A percentile compares a stretch with the other conserved stretches of the same genome.
phyloP scores from a whole-genome alignment of 2,113 vertebrate species.

The Eudorcas thomsonii region DNA sequence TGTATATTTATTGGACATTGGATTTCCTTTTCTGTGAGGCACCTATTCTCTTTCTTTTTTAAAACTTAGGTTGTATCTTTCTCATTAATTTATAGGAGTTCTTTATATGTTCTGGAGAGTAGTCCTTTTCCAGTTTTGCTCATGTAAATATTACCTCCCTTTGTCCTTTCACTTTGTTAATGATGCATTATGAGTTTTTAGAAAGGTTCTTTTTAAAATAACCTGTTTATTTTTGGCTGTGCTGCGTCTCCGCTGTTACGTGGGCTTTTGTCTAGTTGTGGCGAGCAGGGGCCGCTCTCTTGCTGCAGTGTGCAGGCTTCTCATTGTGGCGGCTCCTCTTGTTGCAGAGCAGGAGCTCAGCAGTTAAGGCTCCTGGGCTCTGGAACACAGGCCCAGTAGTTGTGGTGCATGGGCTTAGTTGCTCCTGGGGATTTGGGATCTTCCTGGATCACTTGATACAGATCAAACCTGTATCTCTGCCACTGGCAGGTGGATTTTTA shows the following conservation, averaged over 20 bases:
- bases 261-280: not conserved
- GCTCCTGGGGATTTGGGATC: not conserved
- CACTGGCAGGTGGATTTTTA: not conserved
- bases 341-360: not conserved
- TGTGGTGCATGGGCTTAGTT: not conserved
- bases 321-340: not conserved
- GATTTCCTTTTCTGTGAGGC: not conserved
- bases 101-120: not conserved
- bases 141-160: not conserved
- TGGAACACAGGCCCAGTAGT: not conserved
- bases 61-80: not conserved
- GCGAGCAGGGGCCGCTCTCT: not conserved
- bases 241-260: not conserved
- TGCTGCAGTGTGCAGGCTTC: not conserved
- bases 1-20: not conserved
- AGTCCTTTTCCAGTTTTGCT: not conserved
- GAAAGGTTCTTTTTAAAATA: slow-evolving; percentile 9
- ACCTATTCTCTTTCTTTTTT: not conserved
- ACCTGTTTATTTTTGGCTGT: not conserved
- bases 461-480: not conserved
- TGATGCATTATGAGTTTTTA: not conserved
- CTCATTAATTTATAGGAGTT: not conserved
- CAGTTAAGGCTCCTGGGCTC: not conserved
- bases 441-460: not conserved
- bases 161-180: not conserved